Evolutionary conservation across 2,888 invertebrate species (phyloP).

Genomic region (Strigamia maritima): DNA sequence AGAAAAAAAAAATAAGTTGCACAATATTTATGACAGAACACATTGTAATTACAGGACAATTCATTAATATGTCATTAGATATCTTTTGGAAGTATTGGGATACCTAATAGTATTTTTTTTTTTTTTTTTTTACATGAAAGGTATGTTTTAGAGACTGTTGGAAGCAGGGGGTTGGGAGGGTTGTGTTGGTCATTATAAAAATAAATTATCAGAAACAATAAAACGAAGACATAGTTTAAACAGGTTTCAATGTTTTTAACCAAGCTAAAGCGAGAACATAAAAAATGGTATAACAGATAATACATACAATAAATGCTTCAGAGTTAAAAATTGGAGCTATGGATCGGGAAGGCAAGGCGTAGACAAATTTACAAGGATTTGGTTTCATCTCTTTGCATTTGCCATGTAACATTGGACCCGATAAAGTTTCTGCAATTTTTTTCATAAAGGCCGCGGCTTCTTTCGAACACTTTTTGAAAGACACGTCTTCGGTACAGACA

Average conservation of each 20-base stretch:
- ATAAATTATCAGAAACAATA: too few relatives aligned
- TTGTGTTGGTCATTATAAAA: too few relatives aligned
- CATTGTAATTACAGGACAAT: too few relatives aligned
- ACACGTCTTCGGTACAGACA: slow-evolving; percentile 17
- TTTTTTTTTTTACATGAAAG: too few relatives aligned
- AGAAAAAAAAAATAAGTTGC: too few relatives aligned
- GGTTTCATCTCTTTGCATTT: slow-evolving; percentile 20
- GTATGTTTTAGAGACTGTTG: too few relatives aligned
- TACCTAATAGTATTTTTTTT: too few relatives aligned
- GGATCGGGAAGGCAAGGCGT: neutral
- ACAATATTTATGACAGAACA: too few relatives aligned
- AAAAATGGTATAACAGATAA: neutral
- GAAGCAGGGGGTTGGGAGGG: too few relatives aligned
- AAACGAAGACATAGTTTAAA: too few relatives aligned
- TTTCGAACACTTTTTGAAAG: slow-evolving; percentile 5
- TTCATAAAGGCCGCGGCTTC: slow-evolving; percentile 5
- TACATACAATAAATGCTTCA: neutral
- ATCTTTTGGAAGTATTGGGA: too few relatives aligned
- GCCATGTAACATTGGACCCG: neutral
- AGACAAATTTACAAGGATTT: slow-evolving; percentile 9
- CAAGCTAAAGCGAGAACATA: neutral
- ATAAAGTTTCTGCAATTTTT: slow-evolving; percentile 31
- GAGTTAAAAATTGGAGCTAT: neutral
- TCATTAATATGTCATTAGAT: too few relatives aligned
- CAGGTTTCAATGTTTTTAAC: neutral